Conservation (phyloP, 1,140 invertebrate genomes). For the Steinernema feltiae region DNA sequence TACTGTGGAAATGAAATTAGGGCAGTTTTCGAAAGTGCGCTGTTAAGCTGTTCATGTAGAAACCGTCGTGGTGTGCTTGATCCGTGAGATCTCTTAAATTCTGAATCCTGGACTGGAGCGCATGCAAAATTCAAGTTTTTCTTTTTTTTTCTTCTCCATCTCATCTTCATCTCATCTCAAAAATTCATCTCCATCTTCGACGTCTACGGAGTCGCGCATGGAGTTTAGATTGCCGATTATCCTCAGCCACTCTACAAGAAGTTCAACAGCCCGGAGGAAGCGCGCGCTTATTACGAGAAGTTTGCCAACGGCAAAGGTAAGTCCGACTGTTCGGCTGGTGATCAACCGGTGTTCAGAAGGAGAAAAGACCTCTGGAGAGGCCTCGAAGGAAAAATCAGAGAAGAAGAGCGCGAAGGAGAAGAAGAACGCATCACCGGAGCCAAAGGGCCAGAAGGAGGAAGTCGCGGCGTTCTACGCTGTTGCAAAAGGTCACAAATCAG, state of each 20-base stretch:
- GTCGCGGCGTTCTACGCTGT: conserved; percentile 59
- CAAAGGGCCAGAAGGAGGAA: conserved; percentile 18
- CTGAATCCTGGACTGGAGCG: no score
- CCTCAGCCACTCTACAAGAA: conserved; percentile 30
- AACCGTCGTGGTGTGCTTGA: no score
- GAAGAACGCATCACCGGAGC: conserved; percentile 8
- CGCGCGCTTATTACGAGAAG: conserved; percentile 36
- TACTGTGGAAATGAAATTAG: no score
- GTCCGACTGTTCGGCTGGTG: no score
- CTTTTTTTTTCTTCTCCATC: no score
- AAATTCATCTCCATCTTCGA: no score
- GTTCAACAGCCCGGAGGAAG: conserved; percentile 19
- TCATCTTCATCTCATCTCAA: no score
- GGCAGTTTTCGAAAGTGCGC: no score
- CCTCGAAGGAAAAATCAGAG: background rate
- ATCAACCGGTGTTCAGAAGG: no score
- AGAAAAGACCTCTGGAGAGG: background rate
- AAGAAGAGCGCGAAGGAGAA: background rate
- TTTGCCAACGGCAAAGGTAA: conserved; percentile 35
- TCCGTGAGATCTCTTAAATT: no score
- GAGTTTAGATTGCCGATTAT: conserved; percentile 29
- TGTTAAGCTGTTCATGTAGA: no score
- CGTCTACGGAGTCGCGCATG: background rate
- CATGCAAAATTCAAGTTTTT: no score
- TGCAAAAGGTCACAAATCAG: conserved; percentile 58